Evolutionary conservation across 2,888 invertebrate species (phyloP).

Genomic region (Punctoribates punctum): DNA sequence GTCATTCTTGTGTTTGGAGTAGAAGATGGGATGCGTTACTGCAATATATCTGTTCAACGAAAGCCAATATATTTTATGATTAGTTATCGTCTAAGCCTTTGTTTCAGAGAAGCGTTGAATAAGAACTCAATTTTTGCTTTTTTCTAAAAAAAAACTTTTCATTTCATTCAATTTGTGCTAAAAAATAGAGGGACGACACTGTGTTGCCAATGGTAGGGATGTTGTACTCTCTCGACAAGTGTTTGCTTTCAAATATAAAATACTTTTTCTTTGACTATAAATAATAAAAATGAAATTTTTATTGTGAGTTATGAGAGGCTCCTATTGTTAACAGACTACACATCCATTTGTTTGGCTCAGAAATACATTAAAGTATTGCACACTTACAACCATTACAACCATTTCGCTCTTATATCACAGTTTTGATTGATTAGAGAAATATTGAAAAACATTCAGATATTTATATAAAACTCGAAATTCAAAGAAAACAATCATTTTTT

Average conservation of each 20-base stretch:
- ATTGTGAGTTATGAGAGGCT: slow-evolving; percentile 14
- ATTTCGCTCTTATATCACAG: not conserved
- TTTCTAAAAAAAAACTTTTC: not conserved
- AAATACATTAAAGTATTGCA: slow-evolving; percentile 1
- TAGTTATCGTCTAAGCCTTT: not conserved
- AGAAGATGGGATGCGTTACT: slow-evolving; percentile 97
- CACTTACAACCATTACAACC: not conserved
- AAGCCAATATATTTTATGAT: not conserved
- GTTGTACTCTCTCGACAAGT: not conserved
- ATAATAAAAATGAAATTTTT: slow-evolving; percentile 11
- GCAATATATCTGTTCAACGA: slow-evolving; percentile 82
- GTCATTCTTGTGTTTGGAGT: slow-evolving; percentile 97
- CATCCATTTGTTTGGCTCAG: not conserved
- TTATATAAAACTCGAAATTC: not conserved
- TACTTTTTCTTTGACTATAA: not conserved
- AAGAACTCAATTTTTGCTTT: not conserved
- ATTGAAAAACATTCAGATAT: not conserved
- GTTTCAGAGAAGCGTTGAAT: not conserved
- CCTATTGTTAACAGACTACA: not conserved
- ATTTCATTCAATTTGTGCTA: not conserved
- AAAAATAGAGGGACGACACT: not conserved
- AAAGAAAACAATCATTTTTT: too few relatives aligned
- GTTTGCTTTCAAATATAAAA: slow-evolving; percentile 3
- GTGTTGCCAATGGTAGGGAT: not conserved
- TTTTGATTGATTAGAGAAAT: not conserved